Base-by-base conservation (phyloP, 2,797 vertebrate genomes). In the Alfaro cultratus region DNA sequence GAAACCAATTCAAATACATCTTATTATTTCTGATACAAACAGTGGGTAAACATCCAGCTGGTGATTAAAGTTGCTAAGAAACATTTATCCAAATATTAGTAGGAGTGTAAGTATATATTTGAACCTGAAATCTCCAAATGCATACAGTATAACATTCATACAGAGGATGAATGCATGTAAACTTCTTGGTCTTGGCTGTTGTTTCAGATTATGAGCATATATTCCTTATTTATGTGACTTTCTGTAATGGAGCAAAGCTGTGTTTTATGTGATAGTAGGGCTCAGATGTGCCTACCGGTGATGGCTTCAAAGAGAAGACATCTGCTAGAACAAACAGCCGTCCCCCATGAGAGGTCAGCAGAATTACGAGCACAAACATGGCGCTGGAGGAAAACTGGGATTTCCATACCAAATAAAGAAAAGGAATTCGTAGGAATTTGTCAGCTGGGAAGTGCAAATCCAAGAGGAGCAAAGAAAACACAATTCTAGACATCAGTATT, bases 231-330 rank as follows among this genome's bases (percentile, higher is more conserved):
- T 15, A 90, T 89, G 80, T 87, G 87, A 92, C 89, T 85, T 85
- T 76, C 75, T 72, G 88, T 86, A 91, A 94, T 88, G 88, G 88
- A 92, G 87, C 87, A 82, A 80, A 84, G 87, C 83, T 85, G 87
- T 84, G 87, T 85, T 86, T 85, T 67, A 83, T 80, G 90, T 93
- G 91, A 92, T 92, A 94, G 93, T 89, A 87, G 89, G 86, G 84
- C 83, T 80, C 86, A 78, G 85, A 91, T 87, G 87, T 88, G 88
- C 88, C 89, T 86, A 91, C 88, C 89, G 62, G 87, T 2, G 88
- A 94, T 90, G 86, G 83, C 91, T 92, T 95, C 91, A 93, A 94
- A 94, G 92, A 93, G 85, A 75, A 55, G 92, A 45, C 94, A 94
- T 94, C 94, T 95, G 94, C 81, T 94, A 85, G 94, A 93, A 92